Evolutionary conservation across 2,113 vertebrate species (phyloP), one percentile per base, ranked within the genome.

Genomic region (Aphyosemion australe): DNA sequence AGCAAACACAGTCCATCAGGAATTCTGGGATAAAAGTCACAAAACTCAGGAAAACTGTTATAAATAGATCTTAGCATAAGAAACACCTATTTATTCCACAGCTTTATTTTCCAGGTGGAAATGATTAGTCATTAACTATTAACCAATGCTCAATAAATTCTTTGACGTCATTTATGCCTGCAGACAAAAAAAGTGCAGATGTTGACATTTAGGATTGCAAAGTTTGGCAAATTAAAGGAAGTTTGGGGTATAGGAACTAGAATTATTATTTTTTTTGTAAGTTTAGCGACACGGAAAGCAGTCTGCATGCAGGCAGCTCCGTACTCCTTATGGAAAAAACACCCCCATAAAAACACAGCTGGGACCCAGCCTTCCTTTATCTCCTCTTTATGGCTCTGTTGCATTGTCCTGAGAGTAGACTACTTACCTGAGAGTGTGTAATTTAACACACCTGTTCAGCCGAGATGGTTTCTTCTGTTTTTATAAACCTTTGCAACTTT

Each of bases 91-190:
- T 12, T 13, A 39, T 39, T 39, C 37, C n/a, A 39, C n/a, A n/a
- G n/a, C n/a, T n/a, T n/a, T n/a, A n/a, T 52, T 37, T 51, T 26
- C 41, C 53, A 39, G n/a, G 47, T 3, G 8, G 61, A 47, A 65
- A 55, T 55, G 41, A 37, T 66, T 55, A 37, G n/a, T 65, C n/a
- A 20, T 19, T 37, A 66, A 55, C 51, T 19, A 32, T 26, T 26
- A 26, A 26, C n/a, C n/a, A n/a, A 12, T 39, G 47, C 32, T 43
- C 51, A 53, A 15, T 53, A 53, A 57, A 39, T 42, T 5, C 11
- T 65, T 16, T 51, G 50, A 53, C 37, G 16, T 31, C 10, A 18
- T 31, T 53, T 21, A 42, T 12, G 9, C 3, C 13, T 1, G 2
- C 4, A 34, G 59, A 48, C 45, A 5, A 56, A 47, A 49, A n/a